A percentile compares a stretch with the other conserved stretches of the same genome.
Conservation (phyloP, 2,113 vertebrate species). For the Felis chaus region DNA sequence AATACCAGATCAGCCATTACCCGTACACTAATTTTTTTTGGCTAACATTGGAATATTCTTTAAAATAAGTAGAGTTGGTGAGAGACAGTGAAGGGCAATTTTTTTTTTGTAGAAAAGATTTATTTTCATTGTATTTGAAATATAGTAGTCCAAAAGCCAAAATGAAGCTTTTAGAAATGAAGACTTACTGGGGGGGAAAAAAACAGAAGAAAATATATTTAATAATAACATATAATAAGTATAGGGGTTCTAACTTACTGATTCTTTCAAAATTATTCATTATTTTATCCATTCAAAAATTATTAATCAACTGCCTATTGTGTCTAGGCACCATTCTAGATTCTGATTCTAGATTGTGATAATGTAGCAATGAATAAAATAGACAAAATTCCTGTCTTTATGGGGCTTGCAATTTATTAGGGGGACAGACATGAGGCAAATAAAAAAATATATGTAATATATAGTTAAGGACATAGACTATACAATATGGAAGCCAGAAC, state of each 20-base stretch:
- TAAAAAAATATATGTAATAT: neutral
- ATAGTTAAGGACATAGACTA: neutral
- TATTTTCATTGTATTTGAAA: neutral
- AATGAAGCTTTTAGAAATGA: neutral
- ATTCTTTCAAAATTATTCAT: neutral
- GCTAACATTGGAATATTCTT: neutral
- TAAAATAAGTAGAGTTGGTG: neutral
- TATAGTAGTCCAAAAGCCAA: neutral
- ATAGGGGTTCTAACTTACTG: neutral
- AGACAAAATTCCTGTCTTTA: neutral
- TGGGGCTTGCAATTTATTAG: neutral
- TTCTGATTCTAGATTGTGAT: neutral
- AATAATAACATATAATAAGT: neutral
- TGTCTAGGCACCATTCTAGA: neutral
- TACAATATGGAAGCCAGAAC: neutral
- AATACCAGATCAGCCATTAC: constrained; percentile 26
- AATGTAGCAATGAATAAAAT: neutral
- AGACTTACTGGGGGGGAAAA: neutral
- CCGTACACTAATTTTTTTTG: neutral
- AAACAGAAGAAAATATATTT: neutral
- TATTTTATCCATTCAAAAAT: neutral
- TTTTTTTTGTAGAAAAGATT: neutral
- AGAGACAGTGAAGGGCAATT: neutral
- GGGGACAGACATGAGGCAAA: neutral
- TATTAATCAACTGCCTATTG: neutral